A percentile compares a stretch with the other conserved stretches of the same genome.
phyloP scores from a whole-genome alignment of 1,140 invertebrate genomes.

The Camponotus pennsylvanicus region DNA sequence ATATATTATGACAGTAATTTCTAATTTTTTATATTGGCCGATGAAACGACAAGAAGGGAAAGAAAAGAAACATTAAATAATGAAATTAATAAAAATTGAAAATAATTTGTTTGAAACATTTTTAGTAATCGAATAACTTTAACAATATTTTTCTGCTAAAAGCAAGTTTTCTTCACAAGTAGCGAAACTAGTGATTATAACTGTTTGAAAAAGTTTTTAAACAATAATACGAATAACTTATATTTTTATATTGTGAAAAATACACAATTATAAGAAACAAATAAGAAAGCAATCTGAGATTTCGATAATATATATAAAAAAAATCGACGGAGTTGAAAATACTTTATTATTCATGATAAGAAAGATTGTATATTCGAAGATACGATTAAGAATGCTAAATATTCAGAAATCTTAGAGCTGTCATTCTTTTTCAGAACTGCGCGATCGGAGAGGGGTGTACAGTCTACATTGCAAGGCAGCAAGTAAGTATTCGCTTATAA shows the following conservation, averaged over 20 bases:
- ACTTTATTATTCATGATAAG: neutral
- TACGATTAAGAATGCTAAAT: neutral
- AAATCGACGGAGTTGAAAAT: neutral
- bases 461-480: neutral
- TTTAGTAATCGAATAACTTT: neutral
- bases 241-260: neutral
- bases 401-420: neutral
- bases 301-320: neutral
- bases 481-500: slow-evolving; percentile 15
- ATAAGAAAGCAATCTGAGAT: neutral
- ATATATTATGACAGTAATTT: neutral
- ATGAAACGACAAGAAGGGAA: neutral
- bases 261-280: neutral
- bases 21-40: neutral
- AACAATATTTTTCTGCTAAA: neutral
- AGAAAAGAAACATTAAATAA: slow-evolving; percentile 27
- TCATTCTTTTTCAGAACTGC: slow-evolving; percentile 29
- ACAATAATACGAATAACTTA: neutral
- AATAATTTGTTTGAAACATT: neutral
- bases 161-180: neutral
- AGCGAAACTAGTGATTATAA: neutral
- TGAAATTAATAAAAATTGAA: slow-evolving; percentile 15
- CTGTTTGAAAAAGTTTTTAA: neutral
- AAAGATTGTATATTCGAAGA: neutral
- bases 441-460: neutral